phyloP scores from a whole-genome alignment of 2,888 invertebrate genomes.

The Drosophila mulleri region DNA sequence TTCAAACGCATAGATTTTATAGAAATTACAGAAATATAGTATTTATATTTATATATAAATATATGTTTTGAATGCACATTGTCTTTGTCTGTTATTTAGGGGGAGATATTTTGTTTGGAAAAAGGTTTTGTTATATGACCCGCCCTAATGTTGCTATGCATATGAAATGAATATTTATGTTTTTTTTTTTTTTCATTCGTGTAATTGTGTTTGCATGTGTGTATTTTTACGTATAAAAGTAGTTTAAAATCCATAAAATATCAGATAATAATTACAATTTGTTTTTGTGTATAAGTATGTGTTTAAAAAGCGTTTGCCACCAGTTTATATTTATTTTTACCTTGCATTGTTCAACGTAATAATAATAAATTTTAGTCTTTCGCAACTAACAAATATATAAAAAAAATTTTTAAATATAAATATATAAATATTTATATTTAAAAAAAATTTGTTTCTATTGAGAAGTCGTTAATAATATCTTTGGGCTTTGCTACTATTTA shows the following conservation, averaged over 20 bases:
- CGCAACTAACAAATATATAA: constrained; percentile 65
- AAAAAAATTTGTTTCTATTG: constrained; percentile 24
- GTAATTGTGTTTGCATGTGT: constrained; percentile 22
- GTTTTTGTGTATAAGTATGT: constrained; percentile 50
- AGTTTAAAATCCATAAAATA: constrained; percentile 76
- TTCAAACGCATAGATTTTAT: constrained; percentile 67
- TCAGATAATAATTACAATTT: constrained; percentile 77
- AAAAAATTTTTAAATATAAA: too few relatives aligned
- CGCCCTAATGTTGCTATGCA: constrained; percentile 49
- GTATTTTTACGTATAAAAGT: constrained; percentile 77
- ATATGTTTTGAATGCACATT: constrained; percentile 54
- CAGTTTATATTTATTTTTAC: constrained; percentile 13
- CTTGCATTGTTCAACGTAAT: constrained; percentile 60
- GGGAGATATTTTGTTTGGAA: constrained; percentile 43
- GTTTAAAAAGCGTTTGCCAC: constrained; percentile 72
- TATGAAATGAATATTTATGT: constrained; percentile 72
- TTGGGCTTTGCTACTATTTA: constrained; percentile 73
- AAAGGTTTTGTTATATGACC: constrained; percentile 42
- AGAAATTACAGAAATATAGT: constrained; percentile 77
- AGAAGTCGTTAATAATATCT: constrained; percentile 75
- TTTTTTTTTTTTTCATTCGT: constrained; percentile 53
- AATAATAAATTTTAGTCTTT: constrained; percentile 64
- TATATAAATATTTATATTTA: constrained; percentile 24
- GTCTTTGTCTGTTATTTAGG: constrained; percentile 42
- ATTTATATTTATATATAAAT: constrained; percentile 55